A percentile compares a stretch with the other conserved stretches of the same genome.
phyloP scores from a whole-genome alignment of 1,140 invertebrate species.

The Meloidogyne chitwoodi region DNA sequence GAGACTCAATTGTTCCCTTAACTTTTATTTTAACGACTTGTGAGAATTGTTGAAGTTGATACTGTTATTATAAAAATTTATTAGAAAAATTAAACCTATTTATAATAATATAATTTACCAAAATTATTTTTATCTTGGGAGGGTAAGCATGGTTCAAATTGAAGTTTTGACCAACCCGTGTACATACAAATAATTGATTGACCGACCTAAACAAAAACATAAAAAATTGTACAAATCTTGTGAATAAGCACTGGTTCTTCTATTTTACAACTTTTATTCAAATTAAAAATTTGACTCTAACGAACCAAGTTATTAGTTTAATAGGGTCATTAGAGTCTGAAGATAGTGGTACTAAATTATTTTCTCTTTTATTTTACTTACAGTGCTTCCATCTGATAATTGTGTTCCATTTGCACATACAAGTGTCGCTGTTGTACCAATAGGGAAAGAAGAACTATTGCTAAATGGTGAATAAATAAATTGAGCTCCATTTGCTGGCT shows the following conservation, averaged over 20 bases:
- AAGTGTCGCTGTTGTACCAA: constrained; percentile 20
- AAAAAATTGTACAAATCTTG: too few species aligned
- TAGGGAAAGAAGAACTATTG: constrained; percentile 6
- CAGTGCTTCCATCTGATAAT: constrained; percentile 10
- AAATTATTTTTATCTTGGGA: background rate
- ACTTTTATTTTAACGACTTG: too few species aligned
- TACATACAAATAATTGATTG: background rate
- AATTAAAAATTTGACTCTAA: background rate
- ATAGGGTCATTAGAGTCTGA: too few species aligned
- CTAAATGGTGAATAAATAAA: constrained; percentile 13
- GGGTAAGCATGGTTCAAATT: background rate
- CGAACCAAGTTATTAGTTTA: too few species aligned
- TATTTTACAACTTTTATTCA: background rate
- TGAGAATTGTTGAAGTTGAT: too few species aligned
- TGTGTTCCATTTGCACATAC: constrained; percentile 19
- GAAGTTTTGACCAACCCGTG: background rate
- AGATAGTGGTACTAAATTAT: too few species aligned
- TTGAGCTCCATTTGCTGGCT: background rate
- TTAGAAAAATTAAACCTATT: too few species aligned
- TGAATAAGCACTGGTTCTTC: background rate
- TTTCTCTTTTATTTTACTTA: too few species aligned
- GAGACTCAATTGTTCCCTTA: too few species aligned
- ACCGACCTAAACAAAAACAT: background rate
- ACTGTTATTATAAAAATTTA: too few species aligned
- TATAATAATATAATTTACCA: too few species aligned